Base-by-base conservation (phyloP, 2,797 vertebrate genomes). In the Myotis pilosus region DNA sequence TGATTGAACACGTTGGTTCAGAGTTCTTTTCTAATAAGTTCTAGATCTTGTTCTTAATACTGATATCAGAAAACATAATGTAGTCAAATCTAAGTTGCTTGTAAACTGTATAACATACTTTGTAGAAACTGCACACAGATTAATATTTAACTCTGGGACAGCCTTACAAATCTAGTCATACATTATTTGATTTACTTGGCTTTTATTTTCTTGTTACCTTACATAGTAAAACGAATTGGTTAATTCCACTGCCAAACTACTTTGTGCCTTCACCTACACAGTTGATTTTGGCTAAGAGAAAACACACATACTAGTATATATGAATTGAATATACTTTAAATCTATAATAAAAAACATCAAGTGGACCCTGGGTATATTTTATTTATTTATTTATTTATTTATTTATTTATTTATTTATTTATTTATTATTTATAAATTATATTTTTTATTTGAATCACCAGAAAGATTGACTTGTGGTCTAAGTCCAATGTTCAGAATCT, bases 361-460 rank as follows among this genome's bases (percentile, higher is more conserved):
- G 33, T 44, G 66, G 9, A 3, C 20, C 16, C 15, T 76, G 62
- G 36, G 44, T 36, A 44, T 7, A 75, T 53, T 69, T n/a, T 8
- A 60, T 60, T 60, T 60, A 60, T 38, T 38, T 38, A 38, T 38
- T 38, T 38, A 38, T 38, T 28, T 60, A 44, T 44, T 44, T 10
- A 44, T 44, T 44, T 10, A 44, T 44, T 44, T 10, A 44, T 44
- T 44, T 10, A 41, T 41, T 41, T 8, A 41, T 69, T n/a, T 6
- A 60, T 60, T 60, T 28, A 60, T 44, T 47, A 47, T 47, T 47
- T 47, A 47, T 47, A 47, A 98, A 98, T 98, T 97, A 98, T 51
- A 98, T 78, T 98, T 98, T 98, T 98, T 98, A 98, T 98, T 97
- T 38, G 94, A 97, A 95, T 94, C 91, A 97, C 94, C 36, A 30